Evolutionary conservation across 2,113 vertebrate species (phyloP).

Genomic region (Ophthalmolycus amberensis): DNA sequence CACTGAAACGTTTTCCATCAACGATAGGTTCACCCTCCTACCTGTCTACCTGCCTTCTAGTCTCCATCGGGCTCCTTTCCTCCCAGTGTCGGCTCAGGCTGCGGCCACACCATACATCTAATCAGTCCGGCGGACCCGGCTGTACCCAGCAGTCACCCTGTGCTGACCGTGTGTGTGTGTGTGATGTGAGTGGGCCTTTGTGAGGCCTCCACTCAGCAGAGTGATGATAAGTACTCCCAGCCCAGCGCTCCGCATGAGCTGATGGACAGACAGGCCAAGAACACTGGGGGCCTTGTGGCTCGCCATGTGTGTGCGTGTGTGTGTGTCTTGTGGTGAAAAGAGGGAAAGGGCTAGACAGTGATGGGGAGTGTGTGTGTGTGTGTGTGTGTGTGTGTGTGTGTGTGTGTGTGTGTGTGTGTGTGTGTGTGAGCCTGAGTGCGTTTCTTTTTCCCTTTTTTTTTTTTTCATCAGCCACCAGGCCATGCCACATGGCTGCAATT

Average conservation of each 20-base stretch:
- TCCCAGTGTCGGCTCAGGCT: constrained; percentile 45
- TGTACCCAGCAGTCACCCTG: constrained; percentile 34
- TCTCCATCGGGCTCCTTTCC: constrained; percentile 29
- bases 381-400: constrained; percentile 28
- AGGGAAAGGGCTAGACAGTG: constrained; percentile 36
- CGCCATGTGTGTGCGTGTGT: constrained; percentile 31
- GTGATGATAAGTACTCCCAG: constrained; percentile 84
- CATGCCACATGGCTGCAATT: constrained; percentile 86
- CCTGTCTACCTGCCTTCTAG: constrained; percentile 38
- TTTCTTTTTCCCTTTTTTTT: constrained; percentile 54
- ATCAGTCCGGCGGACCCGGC: constrained; percentile 60
- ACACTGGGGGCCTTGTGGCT: constrained; percentile 84
- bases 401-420: constrained; percentile 29
- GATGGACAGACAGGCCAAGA: constrained; percentile 77
- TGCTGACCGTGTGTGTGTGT: constrained; percentile 35
- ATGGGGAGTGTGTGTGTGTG: constrained; percentile 41
- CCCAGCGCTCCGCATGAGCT: constrained; percentile 76
- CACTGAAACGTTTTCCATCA: constrained; percentile 30
- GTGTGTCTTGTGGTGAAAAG: constrained; percentile 60
- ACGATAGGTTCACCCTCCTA: not conserved
- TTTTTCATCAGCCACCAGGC: constrained; percentile 63
- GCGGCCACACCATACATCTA: constrained; percentile 66
- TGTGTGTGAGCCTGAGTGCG: constrained; percentile 12
- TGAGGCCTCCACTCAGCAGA: constrained; percentile 79
- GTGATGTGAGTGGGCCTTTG: constrained; percentile 72